Evolutionary conservation across 2,113 vertebrate genomes (phyloP), one percentile per base, ranked within the genome.

Genomic region (Oryzias woworae): DNA sequence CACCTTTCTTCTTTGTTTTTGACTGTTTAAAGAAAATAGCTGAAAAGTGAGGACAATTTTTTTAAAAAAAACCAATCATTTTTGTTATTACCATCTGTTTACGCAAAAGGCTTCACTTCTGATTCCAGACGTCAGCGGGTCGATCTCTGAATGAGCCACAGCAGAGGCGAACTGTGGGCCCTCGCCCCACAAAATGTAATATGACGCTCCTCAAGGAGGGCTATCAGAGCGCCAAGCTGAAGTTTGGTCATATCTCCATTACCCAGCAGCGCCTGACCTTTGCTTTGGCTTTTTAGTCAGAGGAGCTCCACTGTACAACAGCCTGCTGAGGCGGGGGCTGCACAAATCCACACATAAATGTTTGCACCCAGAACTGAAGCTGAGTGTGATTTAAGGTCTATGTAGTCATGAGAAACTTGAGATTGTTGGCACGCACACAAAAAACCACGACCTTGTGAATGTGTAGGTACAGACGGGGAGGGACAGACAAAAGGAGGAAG

Each of bases 241-340:
- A 75, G 73, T 50, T n/a, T 10, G 72, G 56, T 49, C 41, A 75
- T 71, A 78, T 81, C 78, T 75, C 58, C 18, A 56, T 80, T 70
- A 78, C 69, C 73, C 83, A 82, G 77, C 78, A 52, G 77, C 67
- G 77, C 58, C 74, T 83, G 78, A 82, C 80, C 84, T 83, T 80
- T 85, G 69, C 76, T 83, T 80, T 81, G 82, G 76, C 77, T 80
- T 82, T 28, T 85, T 82, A 78, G 83, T 85, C 84, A 75, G 82
- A 85, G 62, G 41, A 64, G 64, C 65, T 70, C 62, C 69, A 78
- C 75, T 77, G 70, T 73, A 72, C 63, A 82, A 84, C 86, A 73
- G 79, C 55, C 78, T 59, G 36, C 28, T 10, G 80, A 78, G 75
- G 71, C 48, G 65, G 69, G 49, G 68, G 73, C 61, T 62, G 61